Base-by-base conservation (phyloP, 2,113 vertebrate genomes). In the Cryptomyrus ogoouensis region DNA sequence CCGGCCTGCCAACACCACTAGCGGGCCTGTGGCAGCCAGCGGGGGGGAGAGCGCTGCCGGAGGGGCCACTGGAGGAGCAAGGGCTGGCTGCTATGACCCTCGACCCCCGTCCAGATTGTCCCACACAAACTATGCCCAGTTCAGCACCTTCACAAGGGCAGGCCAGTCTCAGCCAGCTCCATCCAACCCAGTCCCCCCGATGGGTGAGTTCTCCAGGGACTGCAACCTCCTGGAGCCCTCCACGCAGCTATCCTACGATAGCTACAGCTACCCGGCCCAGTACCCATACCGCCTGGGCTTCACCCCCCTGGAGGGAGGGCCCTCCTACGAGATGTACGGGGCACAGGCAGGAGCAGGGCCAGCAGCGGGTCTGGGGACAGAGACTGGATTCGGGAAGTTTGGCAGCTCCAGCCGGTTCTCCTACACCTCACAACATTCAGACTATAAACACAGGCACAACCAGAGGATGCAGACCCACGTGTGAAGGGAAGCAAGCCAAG, bases 401-500 rank as follows among this genome's bases (percentile, higher is more conserved):
- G 94, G 95, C 87, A 95, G 95, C 92, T 95, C 97, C 0, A 96
- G 97, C 0, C 95, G 97, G 0, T 98, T 98, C 93, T 98, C 98
- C 0, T 98, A 98, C 93, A 97, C 97, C 0, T 98, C 98, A 9
- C 97, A 97, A 9, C 98, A 97, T 89, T 97, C 98, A 89, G 98
- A 99, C 95, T 98, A 97, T 35, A 97, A 97, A 89, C 96, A 97
- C 91, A 96, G 97, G 90, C 98, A 98, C 94, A 98, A 98, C n/a
- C 98, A 99, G 94, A 94, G 98, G 91, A 99, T 98, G 98, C 98
- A 99, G 96, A 99, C 98, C 90, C 98, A 98, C 9, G 98, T 99
- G 93, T 99, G 85, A 96, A 97, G 92, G 91, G 53, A 70, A 56
- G n/a, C 53, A 56, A 47, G 19, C 66, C 83, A 44, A 3, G 83